phyloP scores from a whole-genome alignment of 2,113 vertebrate genomes.

The Phylloscopus trochiloides region DNA sequence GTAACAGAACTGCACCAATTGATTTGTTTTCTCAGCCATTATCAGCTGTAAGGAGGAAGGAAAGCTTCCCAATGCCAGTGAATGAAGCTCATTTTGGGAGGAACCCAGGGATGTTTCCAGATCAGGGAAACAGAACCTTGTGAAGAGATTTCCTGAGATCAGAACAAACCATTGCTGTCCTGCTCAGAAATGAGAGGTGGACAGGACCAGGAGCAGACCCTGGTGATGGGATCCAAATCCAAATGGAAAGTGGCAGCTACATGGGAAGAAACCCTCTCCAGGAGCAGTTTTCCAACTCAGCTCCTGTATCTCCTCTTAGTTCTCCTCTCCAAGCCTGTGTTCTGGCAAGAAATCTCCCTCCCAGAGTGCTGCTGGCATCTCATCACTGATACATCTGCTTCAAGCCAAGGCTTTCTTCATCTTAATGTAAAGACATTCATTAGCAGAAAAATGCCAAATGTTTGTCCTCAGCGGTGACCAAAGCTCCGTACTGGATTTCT shows the following conservation, averaged over 20 bases:
- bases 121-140: not conserved
- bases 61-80: not conserved
- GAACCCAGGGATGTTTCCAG: not conserved
- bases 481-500: not conserved
- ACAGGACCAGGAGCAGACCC: not conserved
- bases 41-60: not conserved
- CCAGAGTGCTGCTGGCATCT: not conserved
- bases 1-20: not conserved
- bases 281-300: not conserved
- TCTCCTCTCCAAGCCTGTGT: not conserved
- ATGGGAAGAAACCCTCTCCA: not conserved
- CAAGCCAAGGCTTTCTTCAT: not conserved
- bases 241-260: not conserved
- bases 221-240: not conserved
- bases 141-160: not conserved
- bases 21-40: not conserved
- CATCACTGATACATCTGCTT: not conserved
- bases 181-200: not conserved
- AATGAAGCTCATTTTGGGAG: not conserved
- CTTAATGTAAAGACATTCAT: not conserved
- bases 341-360: not conserved
- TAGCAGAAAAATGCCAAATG: not conserved
- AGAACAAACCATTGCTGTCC: not conserved
- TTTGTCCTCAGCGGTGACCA: not conserved
- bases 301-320: not conserved